Base-by-base conservation (phyloP, 2,113 vertebrate species). In the Dicentrarchus labrax region DNA sequence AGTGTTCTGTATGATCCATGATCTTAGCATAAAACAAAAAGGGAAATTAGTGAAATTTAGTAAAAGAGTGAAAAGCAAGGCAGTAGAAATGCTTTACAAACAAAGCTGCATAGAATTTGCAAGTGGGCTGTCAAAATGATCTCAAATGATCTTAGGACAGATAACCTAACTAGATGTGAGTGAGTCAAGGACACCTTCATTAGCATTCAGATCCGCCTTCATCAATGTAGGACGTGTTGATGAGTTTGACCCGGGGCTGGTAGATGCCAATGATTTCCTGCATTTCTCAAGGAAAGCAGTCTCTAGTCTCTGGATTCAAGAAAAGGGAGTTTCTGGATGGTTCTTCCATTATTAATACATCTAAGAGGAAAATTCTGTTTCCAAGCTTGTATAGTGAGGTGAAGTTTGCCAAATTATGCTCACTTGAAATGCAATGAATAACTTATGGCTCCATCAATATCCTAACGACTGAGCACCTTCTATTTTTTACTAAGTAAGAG, bases 1-100 rank as follows among this genome's bases (percentile, higher is more conserved):
- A 9, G 38, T 47, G 38, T 8, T 48, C 12, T 62, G 13, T 36
- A 11, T 12, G 11, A 65, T 50, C 24, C 13, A 50, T 38, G 4
- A 39, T 10, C 22, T 51, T 4, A 53, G 53, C 16, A 74, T 16
- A 54, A 69, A 61, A 80, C 21, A n/a, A 62, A 72, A n/a, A 95
- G 94, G 91, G 90, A 93, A 91, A 93, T 85, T 93, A 72, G 66
- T 59, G 91, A 88, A 95, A 95, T 90, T 93, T 94, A 95, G 93
- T 88, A 95, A 53, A 51, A 6, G 0, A 4, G 92, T 47, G 4
- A 65, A 64, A 56, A 50, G 19, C 1, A 53, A 8, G 43, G 5
- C 43, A 38, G 30, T 39, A 6, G 38, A 78, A 65, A 61, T 45
- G 10, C 4, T 87, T 91, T 93, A 90, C 85, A 91, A 87, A 93